Conservation (phyloP, 2,888 invertebrate genomes). For the Carcina quercana region DNA sequence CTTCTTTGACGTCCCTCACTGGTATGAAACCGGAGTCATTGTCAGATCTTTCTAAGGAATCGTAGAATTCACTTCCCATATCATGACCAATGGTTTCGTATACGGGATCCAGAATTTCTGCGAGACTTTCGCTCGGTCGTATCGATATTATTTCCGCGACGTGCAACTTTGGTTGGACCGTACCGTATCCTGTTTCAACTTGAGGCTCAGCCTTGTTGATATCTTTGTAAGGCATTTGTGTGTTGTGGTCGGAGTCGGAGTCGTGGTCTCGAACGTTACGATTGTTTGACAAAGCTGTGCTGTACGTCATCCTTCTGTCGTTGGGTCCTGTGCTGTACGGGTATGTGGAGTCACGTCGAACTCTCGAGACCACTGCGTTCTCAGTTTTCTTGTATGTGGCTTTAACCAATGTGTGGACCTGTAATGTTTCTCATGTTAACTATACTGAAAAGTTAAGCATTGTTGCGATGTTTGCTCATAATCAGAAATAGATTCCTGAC, state of each 20-base stretch:
- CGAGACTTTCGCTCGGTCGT: conserved; percentile 55
- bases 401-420: conserved; percentile 59
- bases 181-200: conserved; percentile 33
- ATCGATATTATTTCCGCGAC: conserved; percentile 66
- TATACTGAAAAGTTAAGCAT: too few relatives aligned
- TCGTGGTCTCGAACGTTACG: too few relatives aligned
- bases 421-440: too few relatives aligned
- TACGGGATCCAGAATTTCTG: conserved; percentile 59
- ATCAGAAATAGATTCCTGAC: too few relatives aligned
- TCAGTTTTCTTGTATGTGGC: conserved; percentile 62
- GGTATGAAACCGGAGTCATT: conserved; percentile 39
- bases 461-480: too few relatives aligned
- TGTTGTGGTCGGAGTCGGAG: conserved; percentile 18
- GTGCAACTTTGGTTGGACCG: conserved; percentile 45
- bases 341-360: conserved; percentile 39
- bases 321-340: conserved; percentile 35
- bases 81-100: conserved; percentile 57
- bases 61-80: conserved; percentile 42
- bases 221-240: neutral
- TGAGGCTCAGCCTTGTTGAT: conserved; percentile 32
- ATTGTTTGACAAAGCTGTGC: conserved; percentile 38
- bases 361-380: conserved; percentile 48
- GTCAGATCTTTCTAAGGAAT: conserved; percentile 40
- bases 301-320: conserved; percentile 50
- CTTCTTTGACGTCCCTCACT: conserved; percentile 31